These are phyloP conservation scores for Dendronephthya gigantea DNA, from an alignment of 64 coral and sea anemone genomes.

Conservation along the genomic window DNA sequence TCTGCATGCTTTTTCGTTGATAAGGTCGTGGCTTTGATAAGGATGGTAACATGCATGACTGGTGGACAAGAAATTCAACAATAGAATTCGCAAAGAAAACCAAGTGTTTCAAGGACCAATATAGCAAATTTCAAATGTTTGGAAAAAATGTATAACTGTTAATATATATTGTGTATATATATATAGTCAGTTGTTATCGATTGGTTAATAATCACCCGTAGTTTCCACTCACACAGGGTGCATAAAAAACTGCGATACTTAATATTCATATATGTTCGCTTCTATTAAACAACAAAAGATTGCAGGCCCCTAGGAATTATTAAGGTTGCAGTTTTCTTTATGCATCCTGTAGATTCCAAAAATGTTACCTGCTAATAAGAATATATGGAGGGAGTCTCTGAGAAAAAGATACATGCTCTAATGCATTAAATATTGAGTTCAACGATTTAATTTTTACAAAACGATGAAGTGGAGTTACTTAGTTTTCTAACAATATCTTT, in stretches of 20 bases:
- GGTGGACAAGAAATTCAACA: slow-evolving; percentile 52
- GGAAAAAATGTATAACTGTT: slow-evolving; percentile 38
- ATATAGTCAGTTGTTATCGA: background rate
- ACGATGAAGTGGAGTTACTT: slow-evolving; percentile 68
- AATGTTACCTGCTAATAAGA: too few relatives aligned
- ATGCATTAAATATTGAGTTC: too few relatives aligned
- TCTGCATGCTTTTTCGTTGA: background rate
- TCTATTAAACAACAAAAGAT: too few relatives aligned
- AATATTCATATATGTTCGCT: too few relatives aligned
- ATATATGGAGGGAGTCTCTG: too few relatives aligned
- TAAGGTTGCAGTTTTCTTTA: too few relatives aligned
- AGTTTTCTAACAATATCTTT: background rate
- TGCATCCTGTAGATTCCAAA: too few relatives aligned
- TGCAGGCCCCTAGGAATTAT: too few relatives aligned
- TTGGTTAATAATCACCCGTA: background rate
- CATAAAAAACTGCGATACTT: too few relatives aligned
- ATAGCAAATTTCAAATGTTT: slow-evolving; percentile 39
- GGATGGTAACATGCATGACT: slow-evolving; percentile 37
- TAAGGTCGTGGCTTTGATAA: slow-evolving; percentile 63
- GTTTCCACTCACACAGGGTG: too few relatives aligned
- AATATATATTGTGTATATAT: background rate
- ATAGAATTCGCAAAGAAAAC: slow-evolving; percentile 21
- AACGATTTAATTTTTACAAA: too few relatives aligned
- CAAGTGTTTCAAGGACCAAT: slow-evolving; percentile 47
- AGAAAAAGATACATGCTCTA: too few relatives aligned